Evolutionary conservation across 2,888 invertebrate genomes (phyloP).

Genomic region (Ophion costatus): DNA sequence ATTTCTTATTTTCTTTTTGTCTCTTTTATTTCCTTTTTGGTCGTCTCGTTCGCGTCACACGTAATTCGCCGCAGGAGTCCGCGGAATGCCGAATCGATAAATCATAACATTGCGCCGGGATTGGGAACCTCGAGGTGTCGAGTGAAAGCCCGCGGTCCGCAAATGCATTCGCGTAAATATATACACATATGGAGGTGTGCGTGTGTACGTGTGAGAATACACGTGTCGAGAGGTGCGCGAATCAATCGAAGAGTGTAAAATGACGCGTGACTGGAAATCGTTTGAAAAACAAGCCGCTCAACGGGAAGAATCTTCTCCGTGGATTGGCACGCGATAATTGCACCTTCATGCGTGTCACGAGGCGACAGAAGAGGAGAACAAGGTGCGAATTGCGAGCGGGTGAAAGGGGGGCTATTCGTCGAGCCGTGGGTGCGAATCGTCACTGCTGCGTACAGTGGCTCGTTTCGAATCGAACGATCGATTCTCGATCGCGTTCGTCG

Average conservation of each 20-base stretch:
- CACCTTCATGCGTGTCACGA: conserved; percentile 58
- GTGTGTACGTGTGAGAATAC: background rate
- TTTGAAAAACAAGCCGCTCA: conserved; percentile 57
- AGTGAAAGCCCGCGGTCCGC: too few relatives aligned
- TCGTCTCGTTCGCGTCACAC: too few relatives aligned
- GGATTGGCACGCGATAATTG: conserved; percentile 62
- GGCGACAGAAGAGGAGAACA: conserved; percentile 53
- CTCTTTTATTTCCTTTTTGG: too few relatives aligned
- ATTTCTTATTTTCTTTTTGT: too few relatives aligned
- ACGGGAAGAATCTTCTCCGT: conserved; percentile 61
- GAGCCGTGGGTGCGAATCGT: conserved; percentile 5
- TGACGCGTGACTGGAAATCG: conserved; percentile 52
- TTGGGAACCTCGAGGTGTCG: too few relatives aligned
- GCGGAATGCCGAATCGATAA: too few relatives aligned
- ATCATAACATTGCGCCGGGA: too few relatives aligned
- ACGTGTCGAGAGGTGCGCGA: background rate
- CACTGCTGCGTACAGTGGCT: background rate
- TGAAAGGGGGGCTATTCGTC: too few relatives aligned
- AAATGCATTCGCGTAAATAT: too few relatives aligned
- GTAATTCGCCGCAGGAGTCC: too few relatives aligned
- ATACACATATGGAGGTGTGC: too few relatives aligned
- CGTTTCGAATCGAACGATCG: conserved; percentile 35
- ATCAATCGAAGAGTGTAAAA: conserved; percentile 3
- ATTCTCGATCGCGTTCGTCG: conserved; percentile 54
- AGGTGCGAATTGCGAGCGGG: conserved; percentile 51